phyloP scores from a whole-genome alignment of 2,113 vertebrate genomes.

The Myodes glareolus region DNA sequence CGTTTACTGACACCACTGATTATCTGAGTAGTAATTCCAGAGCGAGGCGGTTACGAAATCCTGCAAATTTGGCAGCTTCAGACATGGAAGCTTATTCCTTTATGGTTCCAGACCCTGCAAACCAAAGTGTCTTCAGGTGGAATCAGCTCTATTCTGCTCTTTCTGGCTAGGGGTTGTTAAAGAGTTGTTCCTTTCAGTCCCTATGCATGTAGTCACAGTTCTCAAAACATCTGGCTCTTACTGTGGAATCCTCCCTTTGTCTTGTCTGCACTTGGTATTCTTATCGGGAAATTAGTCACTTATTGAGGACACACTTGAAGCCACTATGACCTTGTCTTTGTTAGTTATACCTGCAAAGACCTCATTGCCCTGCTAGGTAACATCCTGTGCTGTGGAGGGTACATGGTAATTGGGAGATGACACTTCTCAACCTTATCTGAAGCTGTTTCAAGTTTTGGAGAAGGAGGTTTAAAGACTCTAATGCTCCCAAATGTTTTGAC shows the following conservation, averaged over 20 bases:
- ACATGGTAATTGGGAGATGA: background rate
- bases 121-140: background rate
- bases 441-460: background rate
- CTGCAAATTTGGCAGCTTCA: background rate
- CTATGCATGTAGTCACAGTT: rapidly evolving
- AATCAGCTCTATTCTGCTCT: background rate
- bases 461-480: background rate
- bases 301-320: background rate
- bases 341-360: background rate
- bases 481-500: background rate
- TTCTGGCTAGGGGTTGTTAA: background rate
- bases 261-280: background rate
- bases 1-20: background rate
- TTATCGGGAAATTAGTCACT: background rate
- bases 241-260: too few species aligned
- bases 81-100: background rate
- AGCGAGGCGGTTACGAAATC: background rate
- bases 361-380: background rate
- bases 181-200: background rate
- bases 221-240: background rate
- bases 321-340: background rate
- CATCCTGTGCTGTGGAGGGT: background rate
- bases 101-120: background rate
- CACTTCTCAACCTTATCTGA: background rate
- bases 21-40: background rate